phyloP scores from a whole-genome alignment of 2,888 invertebrate species.

The Psylliodes chrysocephalus region DNA sequence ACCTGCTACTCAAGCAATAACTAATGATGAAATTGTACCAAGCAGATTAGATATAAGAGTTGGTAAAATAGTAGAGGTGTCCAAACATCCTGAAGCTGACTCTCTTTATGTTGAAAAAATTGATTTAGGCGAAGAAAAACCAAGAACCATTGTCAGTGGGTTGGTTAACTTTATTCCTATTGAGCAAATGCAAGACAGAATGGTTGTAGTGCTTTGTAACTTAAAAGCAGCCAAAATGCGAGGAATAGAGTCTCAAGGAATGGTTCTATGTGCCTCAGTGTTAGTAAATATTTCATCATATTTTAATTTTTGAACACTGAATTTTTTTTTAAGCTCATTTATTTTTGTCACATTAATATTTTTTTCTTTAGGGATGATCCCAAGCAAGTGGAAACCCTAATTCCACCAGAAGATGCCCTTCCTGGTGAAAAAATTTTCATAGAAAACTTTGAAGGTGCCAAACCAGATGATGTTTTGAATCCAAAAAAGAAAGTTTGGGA shows the following conservation, averaged over 20 bases:
- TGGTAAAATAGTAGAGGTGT: conserved; percentile 85
- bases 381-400: conserved; percentile 85
- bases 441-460: conserved; percentile 82
- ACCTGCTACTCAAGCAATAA: conserved; percentile 39
- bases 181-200: conserved; percentile 88
- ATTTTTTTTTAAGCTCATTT: background rate
- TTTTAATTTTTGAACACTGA: conserved; percentile 15
- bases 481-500: conserved; percentile 98
- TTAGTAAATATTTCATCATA: conserved; percentile 57
- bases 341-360: background rate
- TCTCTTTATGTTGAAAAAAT: conserved; percentile 92
- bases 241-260: conserved; percentile 90
- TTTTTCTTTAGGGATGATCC: conserved; percentile 76
- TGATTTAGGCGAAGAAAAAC: conserved; percentile 82
- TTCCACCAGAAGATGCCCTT: conserved; percentile 78
- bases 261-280: conserved; percentile 92
- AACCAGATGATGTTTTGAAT: conserved; percentile 87
- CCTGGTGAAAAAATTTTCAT: conserved; percentile 87
- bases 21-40: conserved; percentile 74
- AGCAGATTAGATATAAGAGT: conserved; percentile 86
- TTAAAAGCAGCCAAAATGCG: conserved; percentile 97
- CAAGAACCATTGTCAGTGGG: conserved; percentile 84
- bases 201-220: conserved; percentile 95
- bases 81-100: conserved; percentile 92
- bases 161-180: conserved; percentile 91